Percentiles rank a stretch among this genome's conserved stretches.
Evolutionary conservation across 1,140 invertebrate species (phyloP).

Genomic region (Drosophila trapezifrons): DNA sequence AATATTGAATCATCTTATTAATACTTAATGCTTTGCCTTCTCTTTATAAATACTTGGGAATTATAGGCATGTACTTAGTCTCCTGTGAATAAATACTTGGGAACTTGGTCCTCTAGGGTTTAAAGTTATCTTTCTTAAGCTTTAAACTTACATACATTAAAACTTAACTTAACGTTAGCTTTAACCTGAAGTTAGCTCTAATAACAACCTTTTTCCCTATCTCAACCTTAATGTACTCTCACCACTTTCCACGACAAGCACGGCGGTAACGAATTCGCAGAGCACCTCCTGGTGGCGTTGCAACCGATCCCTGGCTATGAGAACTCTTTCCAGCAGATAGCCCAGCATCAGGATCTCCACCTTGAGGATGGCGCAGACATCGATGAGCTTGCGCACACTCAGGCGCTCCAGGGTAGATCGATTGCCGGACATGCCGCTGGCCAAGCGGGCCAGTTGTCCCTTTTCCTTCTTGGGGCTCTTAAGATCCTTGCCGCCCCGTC

Average conservation of each 20-base stretch:
- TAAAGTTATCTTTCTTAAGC: no score
- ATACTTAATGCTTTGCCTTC: no score
- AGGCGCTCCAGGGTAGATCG: constrained; percentile 25
- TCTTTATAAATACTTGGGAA: no score
- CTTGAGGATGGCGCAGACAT: constrained; percentile 68
- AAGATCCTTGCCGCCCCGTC: constrained; percentile 7
- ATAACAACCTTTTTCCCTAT: no score
- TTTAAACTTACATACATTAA: no score
- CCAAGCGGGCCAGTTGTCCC: constrained; percentile 25
- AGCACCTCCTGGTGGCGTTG: constrained; percentile 64
- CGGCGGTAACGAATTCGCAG: constrained; percentile 59
- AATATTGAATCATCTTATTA: no score
- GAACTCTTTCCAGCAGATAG: constrained; percentile 55
- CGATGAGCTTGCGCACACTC: constrained; percentile 49
- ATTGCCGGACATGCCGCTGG: constrained; percentile 41
- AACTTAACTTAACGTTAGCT: neutral
- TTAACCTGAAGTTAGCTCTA: neutral
- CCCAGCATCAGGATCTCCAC: constrained; percentile 74
- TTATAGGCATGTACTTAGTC: no score
- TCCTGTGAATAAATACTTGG: no score
- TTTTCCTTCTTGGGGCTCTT: constrained; percentile 8
- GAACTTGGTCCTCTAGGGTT: no score
- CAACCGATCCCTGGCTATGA: constrained; percentile 61
- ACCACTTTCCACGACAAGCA: constrained; percentile 56
- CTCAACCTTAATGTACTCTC: constrained; percentile 19